A percentile compares a stretch with the other conserved stretches of the same genome.
These are phyloP conservation scores for Glyptemys insculpta DNA, from an alignment of 2,797 vertebrate species.

Conservation along the genomic window DNA sequence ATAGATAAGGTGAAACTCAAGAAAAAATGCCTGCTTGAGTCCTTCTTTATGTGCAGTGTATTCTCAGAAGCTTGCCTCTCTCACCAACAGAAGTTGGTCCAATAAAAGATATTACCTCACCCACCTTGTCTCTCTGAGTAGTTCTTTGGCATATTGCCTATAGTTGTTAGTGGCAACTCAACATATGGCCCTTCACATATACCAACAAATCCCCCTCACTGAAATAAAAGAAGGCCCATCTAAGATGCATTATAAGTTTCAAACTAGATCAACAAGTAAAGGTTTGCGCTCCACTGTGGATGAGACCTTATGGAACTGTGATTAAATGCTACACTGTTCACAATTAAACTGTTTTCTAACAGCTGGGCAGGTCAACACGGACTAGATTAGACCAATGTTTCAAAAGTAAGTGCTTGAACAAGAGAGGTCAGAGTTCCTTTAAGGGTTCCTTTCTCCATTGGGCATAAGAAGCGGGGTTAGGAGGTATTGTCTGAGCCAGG, in stretches of 20 bases:
- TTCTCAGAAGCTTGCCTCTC: neutral
- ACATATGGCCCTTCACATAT: slow-evolving; percentile 53
- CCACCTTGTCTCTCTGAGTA: slow-evolving; percentile 23
- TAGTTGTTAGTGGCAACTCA: slow-evolving; percentile 60
- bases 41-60: slow-evolving; percentile 14
- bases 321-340: neutral
- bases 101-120: neutral
- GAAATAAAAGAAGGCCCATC: slow-evolving; percentile 57
- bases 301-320: neutral
- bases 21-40: slow-evolving; percentile 62
- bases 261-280: slow-evolving; percentile 51
- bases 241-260: slow-evolving; percentile 54
- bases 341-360: neutral
- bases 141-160: slow-evolving; percentile 52
- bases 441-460: neutral
- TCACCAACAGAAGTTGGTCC: neutral
- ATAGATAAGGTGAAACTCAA: slow-evolving; percentile 39
- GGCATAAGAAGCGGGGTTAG: neutral
- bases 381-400: neutral
- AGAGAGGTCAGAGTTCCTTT: neutral
- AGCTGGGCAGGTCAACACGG: neutral
- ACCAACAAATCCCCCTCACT: slow-evolving; percentile 62
- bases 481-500: neutral
- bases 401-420: slow-evolving; percentile 10
- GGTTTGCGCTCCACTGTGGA: neutral